Evolutionary conservation across 1,140 invertebrate species (phyloP).

Genomic region (Vanessa tameamea): DNA sequence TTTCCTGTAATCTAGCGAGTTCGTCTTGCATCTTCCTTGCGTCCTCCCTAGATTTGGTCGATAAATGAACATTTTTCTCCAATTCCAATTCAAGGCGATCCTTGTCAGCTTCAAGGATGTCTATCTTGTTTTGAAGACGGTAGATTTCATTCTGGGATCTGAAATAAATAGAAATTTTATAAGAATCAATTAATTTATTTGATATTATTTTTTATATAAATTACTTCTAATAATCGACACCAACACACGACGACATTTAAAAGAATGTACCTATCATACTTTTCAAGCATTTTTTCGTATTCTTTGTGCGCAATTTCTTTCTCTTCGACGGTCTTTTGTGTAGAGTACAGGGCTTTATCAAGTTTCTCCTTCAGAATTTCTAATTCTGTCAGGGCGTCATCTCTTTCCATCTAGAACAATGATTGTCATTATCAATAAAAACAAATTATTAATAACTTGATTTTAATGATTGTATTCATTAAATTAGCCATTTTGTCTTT

Average conservation of each 20-base stretch:
- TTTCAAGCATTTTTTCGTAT: constrained; percentile 94
- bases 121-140: constrained; percentile 92
- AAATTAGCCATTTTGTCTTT: not conserved
- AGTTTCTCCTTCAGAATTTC: constrained; percentile 94
- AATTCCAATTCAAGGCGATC: constrained; percentile 91
- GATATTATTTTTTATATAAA: not conserved
- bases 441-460: no score
- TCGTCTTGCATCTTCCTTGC: constrained; percentile 93
- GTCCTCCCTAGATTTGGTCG: constrained; percentile 91
- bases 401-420: constrained; percentile 88
- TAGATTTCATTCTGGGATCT: constrained; percentile 94
- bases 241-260: constrained; percentile 72
- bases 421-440: not conserved
- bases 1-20: constrained; percentile 89
- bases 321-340: constrained; percentile 92
- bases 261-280: constrained; percentile 91
- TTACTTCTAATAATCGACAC: constrained; percentile 34
- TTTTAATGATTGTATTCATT: not conserved
- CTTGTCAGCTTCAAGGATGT: constrained; percentile 92
- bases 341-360: constrained; percentile 90
- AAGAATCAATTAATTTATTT: not conserved
- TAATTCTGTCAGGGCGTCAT: constrained; percentile 91
- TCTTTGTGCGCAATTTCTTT: constrained; percentile 93
- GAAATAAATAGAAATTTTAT: constrained; percentile 54
- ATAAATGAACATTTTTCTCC: constrained; percentile 90